Evolutionary conservation across 2,797 vertebrate species (phyloP), one percentile per base, ranked within the genome.

Genomic region (Erpetoichthys calabaricus): DNA sequence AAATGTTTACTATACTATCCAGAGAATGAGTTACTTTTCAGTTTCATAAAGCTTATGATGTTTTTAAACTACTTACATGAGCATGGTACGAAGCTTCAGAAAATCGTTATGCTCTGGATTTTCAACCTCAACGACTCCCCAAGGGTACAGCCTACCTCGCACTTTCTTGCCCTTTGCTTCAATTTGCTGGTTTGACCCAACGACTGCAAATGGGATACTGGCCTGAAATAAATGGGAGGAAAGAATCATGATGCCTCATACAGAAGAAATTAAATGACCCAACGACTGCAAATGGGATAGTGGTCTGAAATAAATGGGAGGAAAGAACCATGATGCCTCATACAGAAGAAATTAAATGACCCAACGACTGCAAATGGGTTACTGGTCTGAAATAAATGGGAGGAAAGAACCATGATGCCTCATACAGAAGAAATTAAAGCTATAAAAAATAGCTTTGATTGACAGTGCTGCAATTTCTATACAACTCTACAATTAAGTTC

Each of bases 91-190:
- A 72, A 98, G 83, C 77, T 98, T 98, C 63, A 98, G 83, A 71
- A 98, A 98, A 76, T 98, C 94, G 1, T 98, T 98, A 65, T 98
- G 94, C 57, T 98, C 94, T 0, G 94, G 93, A 69, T 95, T 98
- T 80, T 98, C 94, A 78, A 98, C 94, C 75, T 98, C 93, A 67
- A 98, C 93, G 7, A 98, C 94, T 2, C 94, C 94, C 94, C 94
- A 98, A 0, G 94, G 94, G 67, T 97, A 98, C 63, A 98, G 86
- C 5, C 94, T 92, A n/a, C 94, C 94, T 69, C 94, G 72, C 51
- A 98, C 94, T 76, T 98, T 97, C 87, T 98, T 98, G 58, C 94
- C 94, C 68, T 98, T 98, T 66, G 92, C 94, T 74, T 98, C 94
- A 63, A 98, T 98, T 75, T 97, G 80, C 78, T 97, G 94, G 69